Evolutionary conservation across 1,140 invertebrate genomes (phyloP), one percentile per base, ranked within the genome.

Genomic region (Piezodorus guildinii): DNA sequence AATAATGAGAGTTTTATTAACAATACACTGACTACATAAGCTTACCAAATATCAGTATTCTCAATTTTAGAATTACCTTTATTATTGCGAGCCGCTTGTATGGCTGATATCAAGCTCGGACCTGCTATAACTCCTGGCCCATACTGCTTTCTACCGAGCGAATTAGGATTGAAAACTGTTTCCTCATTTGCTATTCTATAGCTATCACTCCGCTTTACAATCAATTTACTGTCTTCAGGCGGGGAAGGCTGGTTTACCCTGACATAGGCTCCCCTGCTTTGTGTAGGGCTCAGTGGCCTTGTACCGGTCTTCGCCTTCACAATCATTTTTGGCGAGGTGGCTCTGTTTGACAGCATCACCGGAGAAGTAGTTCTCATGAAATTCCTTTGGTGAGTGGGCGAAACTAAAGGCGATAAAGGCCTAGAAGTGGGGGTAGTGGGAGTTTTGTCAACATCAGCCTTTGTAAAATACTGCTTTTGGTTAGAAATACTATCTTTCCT

Each of bases 161-260:
- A 49, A 45, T 69, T 72, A 1, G 71, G 68, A 27, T 68, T 70
- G 51, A 67, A 59, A 19, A 68, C 68, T 15, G 60, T 68, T 43
- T 70, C 60, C 45, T 68, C 62, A 75, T 90, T 91, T 1, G 90
- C 90, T 73, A 90, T 81, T 65, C 88, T 83, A 72, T 92, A 92
- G 75, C 88, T 91, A 72, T 91, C 87, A 72, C 87, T 90, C 52
- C 89, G 80, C 75, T 89, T 89, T 27, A 91, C 62, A 63, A 73
- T 72, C 45, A 76, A 73, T 62, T 77, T 77, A 58, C 75, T 73
- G 69, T 77, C 76, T 9, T 69, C 68, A 27, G 69, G 68, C 16
- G 59, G 39, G 0, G 68, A 67, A 15, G 68, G 68, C 25, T 69
- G 66, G 12, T 69, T 64, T 23, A 71, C 66, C 17, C 63, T 67